phyloP scores from a whole-genome alignment of 2,113 vertebrate genomes.

The Argyrosomus japonicus region DNA sequence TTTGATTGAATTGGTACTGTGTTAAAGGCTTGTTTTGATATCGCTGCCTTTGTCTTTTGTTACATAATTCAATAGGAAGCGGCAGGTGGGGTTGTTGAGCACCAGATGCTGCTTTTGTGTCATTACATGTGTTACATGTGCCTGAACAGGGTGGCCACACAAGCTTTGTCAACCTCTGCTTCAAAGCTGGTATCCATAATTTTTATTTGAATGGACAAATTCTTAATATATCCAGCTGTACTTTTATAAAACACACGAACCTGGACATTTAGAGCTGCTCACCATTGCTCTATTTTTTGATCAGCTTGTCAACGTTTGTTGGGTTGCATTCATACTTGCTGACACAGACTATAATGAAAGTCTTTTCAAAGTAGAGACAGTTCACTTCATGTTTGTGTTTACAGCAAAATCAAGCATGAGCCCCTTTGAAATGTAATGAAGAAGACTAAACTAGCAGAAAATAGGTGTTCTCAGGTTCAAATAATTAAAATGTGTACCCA shows the following conservation, averaged over 20 bases:
- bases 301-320: not conserved
- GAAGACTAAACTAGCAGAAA: not conserved
- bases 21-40: constrained; percentile 52
- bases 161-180: constrained; percentile 15
- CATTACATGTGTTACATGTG: constrained; percentile 29
- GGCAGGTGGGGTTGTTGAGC: constrained; percentile 60
- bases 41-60: constrained; percentile 37
- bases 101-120: constrained; percentile 68
- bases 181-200: constrained; percentile 2
- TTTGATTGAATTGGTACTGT: constrained; percentile 53
- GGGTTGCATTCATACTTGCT: not conserved
- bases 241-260: not conserved
- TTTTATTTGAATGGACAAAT: not conserved
- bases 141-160: constrained; percentile 14
- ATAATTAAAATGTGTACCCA: no score
- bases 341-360: not conserved
- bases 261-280: not conserved
- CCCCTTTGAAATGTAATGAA: no score
- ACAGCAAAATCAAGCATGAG: not conserved
- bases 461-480: not conserved
- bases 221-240: not conserved
- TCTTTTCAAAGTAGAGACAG: not conserved
- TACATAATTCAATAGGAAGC: constrained; percentile 60
- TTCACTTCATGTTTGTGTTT: not conserved
- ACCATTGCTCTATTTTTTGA: no score